Conservation (phyloP, 2,888 invertebrate genomes). For the Chrysodeixis includens region DNA sequence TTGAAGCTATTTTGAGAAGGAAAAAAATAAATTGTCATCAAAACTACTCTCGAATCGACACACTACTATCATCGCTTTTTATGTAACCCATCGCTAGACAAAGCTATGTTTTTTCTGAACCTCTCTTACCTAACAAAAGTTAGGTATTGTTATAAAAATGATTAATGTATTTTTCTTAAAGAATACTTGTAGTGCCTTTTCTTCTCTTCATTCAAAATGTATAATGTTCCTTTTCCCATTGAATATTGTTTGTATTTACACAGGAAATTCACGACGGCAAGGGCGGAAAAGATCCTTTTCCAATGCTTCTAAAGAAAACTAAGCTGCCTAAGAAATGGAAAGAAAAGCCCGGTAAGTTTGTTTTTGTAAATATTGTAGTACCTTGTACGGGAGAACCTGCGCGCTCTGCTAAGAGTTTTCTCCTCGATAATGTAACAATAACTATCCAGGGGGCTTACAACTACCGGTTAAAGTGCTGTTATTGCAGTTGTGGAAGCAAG, state of each 20-base stretch:
- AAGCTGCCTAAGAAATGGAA: constrained; percentile 94
- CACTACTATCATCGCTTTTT: too few relatives aligned
- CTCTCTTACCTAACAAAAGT: not conserved
- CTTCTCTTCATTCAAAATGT: not conserved
- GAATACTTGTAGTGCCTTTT: not conserved
- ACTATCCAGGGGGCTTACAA: too few relatives aligned
- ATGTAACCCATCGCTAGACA: too few relatives aligned
- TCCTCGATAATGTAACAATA: constrained; percentile 35
- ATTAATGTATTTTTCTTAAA: not conserved
- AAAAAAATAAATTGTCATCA: too few relatives aligned
- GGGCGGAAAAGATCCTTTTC: constrained; percentile 94
- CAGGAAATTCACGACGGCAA: constrained; percentile 92
- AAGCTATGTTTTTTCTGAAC: too few relatives aligned
- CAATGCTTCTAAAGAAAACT: constrained; percentile 92
- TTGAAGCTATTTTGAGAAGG: not conserved
- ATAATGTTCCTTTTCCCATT: constrained; percentile 8
- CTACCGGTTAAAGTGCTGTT: too few relatives aligned
- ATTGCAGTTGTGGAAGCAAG: too few relatives aligned
- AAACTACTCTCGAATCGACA: too few relatives aligned
- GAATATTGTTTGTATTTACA: constrained; percentile 36
- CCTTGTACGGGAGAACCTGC: constrained; percentile 9
- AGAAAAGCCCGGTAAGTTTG: constrained; percentile 86
- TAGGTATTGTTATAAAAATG: not conserved
- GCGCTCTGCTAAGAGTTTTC: constrained; percentile 25
- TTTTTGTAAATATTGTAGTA: constrained; percentile 18